Base-by-base conservation (phyloP, 2,888 invertebrate genomes). In the Pyrochroa serraticornis region DNA sequence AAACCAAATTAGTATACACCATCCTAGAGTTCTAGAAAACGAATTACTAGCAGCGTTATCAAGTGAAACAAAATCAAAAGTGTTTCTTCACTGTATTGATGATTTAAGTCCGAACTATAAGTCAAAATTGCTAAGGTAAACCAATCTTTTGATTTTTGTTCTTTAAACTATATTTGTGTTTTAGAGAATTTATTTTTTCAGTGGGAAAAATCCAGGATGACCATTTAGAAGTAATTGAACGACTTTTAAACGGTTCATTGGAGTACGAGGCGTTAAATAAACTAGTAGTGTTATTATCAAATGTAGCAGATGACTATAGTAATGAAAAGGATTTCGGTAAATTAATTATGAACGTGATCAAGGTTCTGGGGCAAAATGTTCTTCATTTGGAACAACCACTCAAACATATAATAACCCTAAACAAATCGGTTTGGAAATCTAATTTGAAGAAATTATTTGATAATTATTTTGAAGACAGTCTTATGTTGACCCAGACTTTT, bases 401-500 rank as follows among this genome's bases (percentile, higher is more conserved):
- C 2, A 52, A 53, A 38, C 52, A 35, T 30, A 34, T 58, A 13
- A 44, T 58, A 37, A 10, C 48, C 14, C 10, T 30, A 7, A 52
- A 58, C 10, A 47, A 47, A 14, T 52, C 52, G 6, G 35, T 48
- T 3, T 58, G 52, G 58, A 52, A 38, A 12, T 31, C 52, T 7
- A 58, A 53, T 38, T 14, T 58, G n/a, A 37, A 51, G 10, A 52
- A 48, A 34, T 47, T 36, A 13, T 52, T 58, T 22, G 13, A 36
- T n/a, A 48, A 31, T 33, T 43, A 43, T 47, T 52, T 41, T 37
- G 52, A 53, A 33, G 58, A 48, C 13, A 58, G 38, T 30, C 9
- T 52, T 37, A 14, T 42, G 10, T 48, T 58, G 6, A 43, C 52
- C 7, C 58, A 58, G 9, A 58, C 52, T 39, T 52, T 58, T 32